Evolutionary conservation across 2,888 invertebrate species (phyloP), one percentile per base, ranked within the genome.

Genomic region (Ormyrus thymus): DNA sequence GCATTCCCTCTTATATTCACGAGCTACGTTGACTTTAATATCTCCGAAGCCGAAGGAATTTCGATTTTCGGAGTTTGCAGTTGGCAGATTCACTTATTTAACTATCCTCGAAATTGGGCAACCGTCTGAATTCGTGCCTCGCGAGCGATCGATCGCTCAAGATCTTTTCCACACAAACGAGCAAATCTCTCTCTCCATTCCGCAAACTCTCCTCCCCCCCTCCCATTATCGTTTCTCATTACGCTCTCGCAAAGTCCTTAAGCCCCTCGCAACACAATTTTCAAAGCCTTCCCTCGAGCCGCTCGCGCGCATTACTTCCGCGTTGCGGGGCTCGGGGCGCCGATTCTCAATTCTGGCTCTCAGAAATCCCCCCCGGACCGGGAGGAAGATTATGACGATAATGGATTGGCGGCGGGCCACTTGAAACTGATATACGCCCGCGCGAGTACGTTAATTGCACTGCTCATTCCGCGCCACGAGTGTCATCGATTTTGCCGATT

Each of bases 181-280:
- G 5, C 9, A 45, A n/a, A 46, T 56, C 55, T 55, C 45, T 29
- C 68, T 56, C 64, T 56, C 29, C 46, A 46, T 56, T 43, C 43
- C 45, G 10, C 15, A 43, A 11, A 11, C 7, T 13, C n/a, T 13
- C 45, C 53, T 56, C 48, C 64, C 48, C 58, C 45, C 53, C 68
- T 43, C 64, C 48, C 58, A 65, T 74, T 74, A 56, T 74, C 61
- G 62, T 72, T 72, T 72, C 72, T 72, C 72, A 72, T 72, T 72
- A 72, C 45, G 13, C 10, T 43, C 43, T n/a, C 8, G 43, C 71
- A 71, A 71, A 71, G 62, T 71, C 13, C 71, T 61, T 51, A 71
- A 71, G 68, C 68, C 15, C 59, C 58, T 53, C 62, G 15, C 11
- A 71, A 61, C 71, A 51, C 61, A 61, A 71, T 61, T 61, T 62